Base-by-base conservation (phyloP, 1,140 invertebrate genomes). In the Carcinoscorpius rotundicauda region DNA sequence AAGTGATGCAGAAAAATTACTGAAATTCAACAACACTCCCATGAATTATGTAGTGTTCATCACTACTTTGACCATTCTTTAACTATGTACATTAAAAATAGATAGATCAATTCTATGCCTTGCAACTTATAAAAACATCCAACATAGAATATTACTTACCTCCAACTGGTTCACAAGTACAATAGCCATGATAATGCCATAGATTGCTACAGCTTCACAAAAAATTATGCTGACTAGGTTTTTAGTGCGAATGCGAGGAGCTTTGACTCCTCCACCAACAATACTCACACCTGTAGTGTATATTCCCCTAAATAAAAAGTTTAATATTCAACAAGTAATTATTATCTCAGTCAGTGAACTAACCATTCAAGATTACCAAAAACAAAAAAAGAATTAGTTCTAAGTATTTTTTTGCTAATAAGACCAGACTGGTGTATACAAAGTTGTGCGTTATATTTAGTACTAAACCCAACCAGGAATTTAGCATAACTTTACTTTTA, bases 181-280 rank as follows among this genome's bases (percentile, higher is more conserved):
- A 75, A 98, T 97, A 51, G 95, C 93, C 73, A 95, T 95, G 74
- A 98, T 98, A 49, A 98, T 83, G n/a, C 95, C 95, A 77, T 98
- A 98, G 78, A 98, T 98, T 63, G 95, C 95, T 1, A 98, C 95
- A 72, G 95, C 95, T 80, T 98, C 95, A 77, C 95, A 98, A 82
- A 98, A 98, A 77, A 98, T 98, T 74, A 98, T 95, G 62, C 93
- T 97, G 73, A 99, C 97, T 71, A 99, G 84, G 80, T 99, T 99
- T 80, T 99, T 99, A 60, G 97, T 99, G 79, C 98, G 94, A 75
- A 99, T 99, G 72, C 97, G 82, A 4, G 97, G 97, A 29, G 96
- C 93, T 81, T 98, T 98, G 0, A 99, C 96, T 76, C 97, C 97
- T 69, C 89, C 97, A 63, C 97, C 97, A 60, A 98, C 81, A 75